These are phyloP conservation scores for Passerina amoena DNA, from an alignment of 2,113 vertebrate genomes.

Conservation along the genomic window DNA sequence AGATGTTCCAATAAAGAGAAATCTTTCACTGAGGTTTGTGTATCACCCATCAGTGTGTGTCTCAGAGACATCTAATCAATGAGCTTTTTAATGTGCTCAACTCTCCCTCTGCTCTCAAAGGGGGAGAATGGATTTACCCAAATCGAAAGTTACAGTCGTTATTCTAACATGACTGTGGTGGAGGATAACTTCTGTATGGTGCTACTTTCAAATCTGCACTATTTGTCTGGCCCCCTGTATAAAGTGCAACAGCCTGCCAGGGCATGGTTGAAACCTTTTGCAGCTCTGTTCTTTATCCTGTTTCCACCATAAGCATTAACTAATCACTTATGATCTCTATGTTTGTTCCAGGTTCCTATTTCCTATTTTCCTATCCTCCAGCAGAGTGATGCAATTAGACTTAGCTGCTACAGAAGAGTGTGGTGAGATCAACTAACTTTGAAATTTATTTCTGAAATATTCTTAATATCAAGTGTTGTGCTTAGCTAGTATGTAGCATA, in stretches of 20 bases:
- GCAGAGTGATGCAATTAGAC: background rate
- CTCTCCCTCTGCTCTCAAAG: background rate
- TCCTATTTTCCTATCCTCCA: background rate
- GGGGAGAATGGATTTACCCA: background rate
- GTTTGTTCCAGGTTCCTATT: background rate
- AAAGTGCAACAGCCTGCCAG: background rate
- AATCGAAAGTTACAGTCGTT: background rate
- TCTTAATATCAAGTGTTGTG: background rate
- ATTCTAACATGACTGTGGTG: background rate
- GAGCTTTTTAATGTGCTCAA: constrained; percentile 11
- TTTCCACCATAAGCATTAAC: background rate
- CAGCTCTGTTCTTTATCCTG: background rate
- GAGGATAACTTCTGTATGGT: background rate
- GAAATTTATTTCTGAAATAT: background rate
- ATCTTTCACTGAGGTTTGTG: background rate
- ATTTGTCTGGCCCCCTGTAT: background rate
- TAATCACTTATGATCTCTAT: background rate
- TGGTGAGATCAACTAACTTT: background rate
- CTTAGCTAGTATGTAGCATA: background rate
- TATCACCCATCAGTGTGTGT: background rate
- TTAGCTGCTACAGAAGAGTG: background rate
- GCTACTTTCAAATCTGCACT: background rate
- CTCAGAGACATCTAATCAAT: constrained; percentile 38
- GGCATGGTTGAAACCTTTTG: background rate
- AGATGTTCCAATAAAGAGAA: background rate